These are phyloP conservation scores for Penaeus vannamei DNA, from an alignment of 1,140 invertebrate species.

Conservation along the genomic window DNA sequence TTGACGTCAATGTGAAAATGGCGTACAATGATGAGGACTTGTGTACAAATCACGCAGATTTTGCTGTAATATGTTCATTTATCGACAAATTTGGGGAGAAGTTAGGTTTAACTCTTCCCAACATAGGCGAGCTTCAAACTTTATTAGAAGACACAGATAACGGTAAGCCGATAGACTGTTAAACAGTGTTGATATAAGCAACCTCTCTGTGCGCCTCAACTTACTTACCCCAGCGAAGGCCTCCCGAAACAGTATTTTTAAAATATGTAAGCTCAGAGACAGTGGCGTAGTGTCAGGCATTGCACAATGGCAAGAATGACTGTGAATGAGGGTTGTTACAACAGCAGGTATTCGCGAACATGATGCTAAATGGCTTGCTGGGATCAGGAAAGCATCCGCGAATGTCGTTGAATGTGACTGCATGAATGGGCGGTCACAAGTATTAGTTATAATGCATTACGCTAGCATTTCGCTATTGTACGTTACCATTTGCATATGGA, in stretches of 20 bases:
- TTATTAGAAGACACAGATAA: constrained; percentile 67
- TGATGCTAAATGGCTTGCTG: too few species aligned
- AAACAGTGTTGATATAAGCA: not conserved
- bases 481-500: too few species aligned
- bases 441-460: too few species aligned
- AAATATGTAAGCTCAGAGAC: not conserved
- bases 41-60: constrained; percentile 68
- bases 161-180: constrained; percentile 56
- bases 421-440: too few species aligned
- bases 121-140: constrained; percentile 66
- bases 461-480: too few species aligned
- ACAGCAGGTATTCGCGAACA: too few species aligned
- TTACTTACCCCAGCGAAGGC: constrained; percentile 44
- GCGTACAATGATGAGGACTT: constrained; percentile 67
- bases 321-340: too few species aligned
- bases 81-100: constrained; percentile 67
- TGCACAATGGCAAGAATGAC: too few species aligned
- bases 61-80: constrained; percentile 67
- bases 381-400: too few species aligned
- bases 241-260: constrained; percentile 29
- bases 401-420: too few species aligned
- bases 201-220: constrained; percentile 53
- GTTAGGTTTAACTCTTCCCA: constrained; percentile 63
- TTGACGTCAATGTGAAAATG: constrained; percentile 69
- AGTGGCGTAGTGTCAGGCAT: too few species aligned